A percentile compares a stretch with the other conserved stretches of the same genome.
Conservation (phyloP, 2,113 vertebrate species). For the Vidua chalybeata region DNA sequence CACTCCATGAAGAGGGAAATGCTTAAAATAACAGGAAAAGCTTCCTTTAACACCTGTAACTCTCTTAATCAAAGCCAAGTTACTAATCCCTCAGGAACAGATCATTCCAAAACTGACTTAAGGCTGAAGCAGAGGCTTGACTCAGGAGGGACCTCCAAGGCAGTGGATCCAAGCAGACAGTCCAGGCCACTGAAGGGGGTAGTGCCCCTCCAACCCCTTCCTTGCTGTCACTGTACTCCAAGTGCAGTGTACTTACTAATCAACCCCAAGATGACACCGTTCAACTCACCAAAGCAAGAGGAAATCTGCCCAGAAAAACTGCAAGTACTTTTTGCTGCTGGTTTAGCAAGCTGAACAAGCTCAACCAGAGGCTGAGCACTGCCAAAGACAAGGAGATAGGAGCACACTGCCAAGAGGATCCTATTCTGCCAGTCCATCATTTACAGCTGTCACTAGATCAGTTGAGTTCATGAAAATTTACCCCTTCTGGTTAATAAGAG, state of each 20-base stretch:
- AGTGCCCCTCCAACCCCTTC: neutral
- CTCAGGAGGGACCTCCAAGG: neutral
- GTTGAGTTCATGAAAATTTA: neutral
- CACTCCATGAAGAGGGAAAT: neutral
- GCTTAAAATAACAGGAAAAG: neutral
- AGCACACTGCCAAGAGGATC: neutral
- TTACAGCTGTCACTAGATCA: neutral
- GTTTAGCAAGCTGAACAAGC: conserved; percentile 4
- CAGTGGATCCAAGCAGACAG: neutral
- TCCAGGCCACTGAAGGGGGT: neutral
- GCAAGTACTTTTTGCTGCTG: neutral
- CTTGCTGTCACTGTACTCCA: neutral
- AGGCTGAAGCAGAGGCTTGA: neutral
- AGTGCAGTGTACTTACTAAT: neutral
- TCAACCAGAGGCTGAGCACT: neutral
- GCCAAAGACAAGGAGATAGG: neutral
- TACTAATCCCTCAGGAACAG: neutral
- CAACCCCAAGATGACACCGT: neutral
- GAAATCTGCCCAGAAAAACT: neutral
- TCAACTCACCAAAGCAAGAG: neutral
- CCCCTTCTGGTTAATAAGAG: neutral
- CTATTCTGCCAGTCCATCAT: neutral
- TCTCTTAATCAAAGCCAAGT: neutral
- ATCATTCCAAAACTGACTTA: neutral
- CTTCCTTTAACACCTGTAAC: neutral